phyloP scores from a whole-genome alignment of 2,888 invertebrate species.

The Agriotes lineatus region DNA sequence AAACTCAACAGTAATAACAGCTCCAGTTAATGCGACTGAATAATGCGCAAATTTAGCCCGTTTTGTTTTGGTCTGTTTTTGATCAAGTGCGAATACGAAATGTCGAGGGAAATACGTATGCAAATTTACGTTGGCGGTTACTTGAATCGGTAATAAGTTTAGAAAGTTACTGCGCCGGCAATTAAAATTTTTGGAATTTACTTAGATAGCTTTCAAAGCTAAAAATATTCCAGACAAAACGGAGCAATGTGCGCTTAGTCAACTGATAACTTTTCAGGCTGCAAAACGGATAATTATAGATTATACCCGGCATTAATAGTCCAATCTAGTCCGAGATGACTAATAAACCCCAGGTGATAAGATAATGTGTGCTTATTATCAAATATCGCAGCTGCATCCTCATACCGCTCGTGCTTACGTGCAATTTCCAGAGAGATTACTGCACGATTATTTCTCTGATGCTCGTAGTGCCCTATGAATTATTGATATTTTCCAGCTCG shows the following conservation, averaged over 20 bases:
- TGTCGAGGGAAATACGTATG: slow-evolving; percentile 5
- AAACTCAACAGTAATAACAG: no score
- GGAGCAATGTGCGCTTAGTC: no score
- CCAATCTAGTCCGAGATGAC: not conserved
- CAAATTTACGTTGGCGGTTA: not conserved
- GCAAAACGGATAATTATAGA: no score
- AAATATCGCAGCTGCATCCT: not conserved
- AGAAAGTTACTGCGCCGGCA: no score
- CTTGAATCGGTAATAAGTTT: not conserved
- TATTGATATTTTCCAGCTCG: slow-evolving; percentile 6
- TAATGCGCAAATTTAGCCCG: no score
- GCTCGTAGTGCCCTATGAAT: not conserved
- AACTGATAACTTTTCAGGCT: no score
- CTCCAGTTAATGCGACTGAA: no score
- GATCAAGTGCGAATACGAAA: not conserved
- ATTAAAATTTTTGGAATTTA: no score
- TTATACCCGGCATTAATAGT: slow-evolving; percentile 3
- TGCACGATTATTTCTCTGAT: not conserved
- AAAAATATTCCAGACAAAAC: no score
- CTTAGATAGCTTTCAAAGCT: no score
- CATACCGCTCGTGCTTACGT: not conserved
- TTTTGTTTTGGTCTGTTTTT: no score
- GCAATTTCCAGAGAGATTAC: not conserved
- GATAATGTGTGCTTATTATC: not conserved
- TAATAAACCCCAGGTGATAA: not conserved